phyloP scores from a whole-genome alignment of 2,888 invertebrate genomes.

The Macroteleia sp. region DNA sequence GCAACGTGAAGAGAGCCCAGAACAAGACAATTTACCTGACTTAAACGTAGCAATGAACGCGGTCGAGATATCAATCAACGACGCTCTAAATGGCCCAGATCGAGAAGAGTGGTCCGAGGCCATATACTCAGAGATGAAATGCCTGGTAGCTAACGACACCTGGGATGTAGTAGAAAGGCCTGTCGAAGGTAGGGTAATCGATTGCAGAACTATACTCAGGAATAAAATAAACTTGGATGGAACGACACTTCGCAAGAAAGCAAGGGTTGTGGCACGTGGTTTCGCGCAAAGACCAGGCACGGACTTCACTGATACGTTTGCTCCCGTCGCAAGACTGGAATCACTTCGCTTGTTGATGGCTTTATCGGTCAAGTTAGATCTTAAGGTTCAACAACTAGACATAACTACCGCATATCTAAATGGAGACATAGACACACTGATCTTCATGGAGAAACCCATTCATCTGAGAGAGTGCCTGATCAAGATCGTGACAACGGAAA shows the following conservation, averaged over 20 bases:
- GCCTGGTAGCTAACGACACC: background rate
- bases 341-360: background rate
- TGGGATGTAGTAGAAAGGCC: background rate
- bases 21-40: too few relatives aligned
- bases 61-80: background rate
- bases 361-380: background rate
- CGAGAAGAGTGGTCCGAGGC: background rate
- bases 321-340: background rate
- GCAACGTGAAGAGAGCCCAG: too few relatives aligned
- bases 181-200: background rate
- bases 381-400: background rate
- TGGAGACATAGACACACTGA: background rate
- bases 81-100: background rate
- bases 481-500: background rate
- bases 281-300: too few relatives aligned
- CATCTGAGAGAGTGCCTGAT: background rate
- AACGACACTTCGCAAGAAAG: background rate
- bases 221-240: background rate
- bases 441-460: background rate
- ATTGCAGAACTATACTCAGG: background rate
- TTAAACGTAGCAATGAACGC: background rate
- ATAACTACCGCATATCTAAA: background rate
- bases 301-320: background rate
- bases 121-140: background rate
- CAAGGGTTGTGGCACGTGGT: background rate